Base-by-base conservation (phyloP, 2,888 invertebrate genomes). In the Melinaea menophilus region DNA sequence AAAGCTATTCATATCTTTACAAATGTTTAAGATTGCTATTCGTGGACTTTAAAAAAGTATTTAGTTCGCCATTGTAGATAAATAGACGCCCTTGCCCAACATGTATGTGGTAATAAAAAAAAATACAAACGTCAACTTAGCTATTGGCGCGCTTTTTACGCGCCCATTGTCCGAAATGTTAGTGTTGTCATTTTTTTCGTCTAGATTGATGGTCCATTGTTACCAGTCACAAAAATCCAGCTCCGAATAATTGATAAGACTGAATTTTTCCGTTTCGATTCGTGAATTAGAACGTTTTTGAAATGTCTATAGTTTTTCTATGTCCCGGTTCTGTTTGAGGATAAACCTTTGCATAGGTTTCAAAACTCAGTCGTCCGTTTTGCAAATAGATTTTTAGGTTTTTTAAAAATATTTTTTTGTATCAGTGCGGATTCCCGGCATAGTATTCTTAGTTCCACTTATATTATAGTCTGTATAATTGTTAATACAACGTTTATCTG, bases 171-270 rank as follows among this genome's bases (percentile, higher is more conserved):
- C 75, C 73, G 73, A 79, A 75, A 81, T 80, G 79, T 80, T 77
- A 78, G 81, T 82, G 84, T 82, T 82, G 80, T 82, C 78, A 81
- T 80, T 83, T 86, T 86, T 2, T 85, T 87, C n/a, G 70, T 72
- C 75, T 65, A 77, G 77, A 87, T 86, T 86, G 88, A 88, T 85
- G 83, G 82, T 73, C 86, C 86, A 88, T 89, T 88, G 88, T 86
- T 82, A 77, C 84, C 79, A 75, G 75, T 79, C 82, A 82, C 77
- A 71, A 83, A 88, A 86, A 83, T 86, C 81, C 79, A 67, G 70
- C 73, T 70, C 63, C 77, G 84, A 87, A 89, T 88, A 86, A 85
- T 88, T 89, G 82, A 88, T 86, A 82, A 80, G 79, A 72, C 76
- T 65, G 77, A 62, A 63, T 56, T 65, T 61, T 72, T 75, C 78